These are phyloP conservation scores for Drosophila eugracilis DNA, from an alignment of 1,140 invertebrate species.

Conservation along the genomic window DNA sequence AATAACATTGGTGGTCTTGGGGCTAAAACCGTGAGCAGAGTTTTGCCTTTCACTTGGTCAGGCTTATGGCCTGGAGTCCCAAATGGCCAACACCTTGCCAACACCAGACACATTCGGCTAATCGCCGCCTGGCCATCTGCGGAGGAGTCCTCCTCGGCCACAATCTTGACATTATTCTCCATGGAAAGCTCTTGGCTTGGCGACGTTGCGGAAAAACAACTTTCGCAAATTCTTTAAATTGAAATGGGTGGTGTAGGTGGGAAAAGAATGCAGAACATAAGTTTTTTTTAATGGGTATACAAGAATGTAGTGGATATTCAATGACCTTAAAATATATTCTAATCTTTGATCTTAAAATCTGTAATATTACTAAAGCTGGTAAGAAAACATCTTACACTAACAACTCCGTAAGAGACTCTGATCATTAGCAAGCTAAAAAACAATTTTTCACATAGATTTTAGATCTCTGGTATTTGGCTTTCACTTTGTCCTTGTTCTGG, in stretches of 20 bases:
- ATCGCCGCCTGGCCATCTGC: constrained; percentile 53
- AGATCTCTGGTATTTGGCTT: constrained; percentile 4
- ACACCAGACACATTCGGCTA: constrained; percentile 29
- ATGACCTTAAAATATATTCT: too few relatives aligned
- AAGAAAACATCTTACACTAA: too few relatives aligned
- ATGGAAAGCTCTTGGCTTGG: constrained; percentile 1
- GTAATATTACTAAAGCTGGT: too few relatives aligned
- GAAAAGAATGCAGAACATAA: constrained; percentile 6
- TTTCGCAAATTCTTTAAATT: constrained; percentile 42
- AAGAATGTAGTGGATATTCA: neutral
- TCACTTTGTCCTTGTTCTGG: constrained; percentile 33
- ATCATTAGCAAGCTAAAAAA: neutral
- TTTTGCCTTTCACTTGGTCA: constrained; percentile 68
- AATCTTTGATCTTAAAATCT: too few relatives aligned
- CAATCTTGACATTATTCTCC: constrained; percentile 42
- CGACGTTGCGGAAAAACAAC: constrained; percentile 44
- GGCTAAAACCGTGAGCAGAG: constrained; percentile 71
- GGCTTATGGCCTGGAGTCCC: constrained; percentile 26
- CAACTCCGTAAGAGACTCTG: neutral
- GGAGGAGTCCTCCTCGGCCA: constrained; percentile 35
- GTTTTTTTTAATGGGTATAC: too few relatives aligned
- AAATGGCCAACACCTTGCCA: constrained; percentile 63
- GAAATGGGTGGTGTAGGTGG: constrained; percentile 5
- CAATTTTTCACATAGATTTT: neutral
- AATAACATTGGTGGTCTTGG: constrained; percentile 16